Percentiles rank a stretch among this genome's conserved stretches.
These are phyloP conservation scores for Lepidurus couesii DNA, from an alignment of 1,140 invertebrate genomes.

Conservation along the genomic window DNA sequence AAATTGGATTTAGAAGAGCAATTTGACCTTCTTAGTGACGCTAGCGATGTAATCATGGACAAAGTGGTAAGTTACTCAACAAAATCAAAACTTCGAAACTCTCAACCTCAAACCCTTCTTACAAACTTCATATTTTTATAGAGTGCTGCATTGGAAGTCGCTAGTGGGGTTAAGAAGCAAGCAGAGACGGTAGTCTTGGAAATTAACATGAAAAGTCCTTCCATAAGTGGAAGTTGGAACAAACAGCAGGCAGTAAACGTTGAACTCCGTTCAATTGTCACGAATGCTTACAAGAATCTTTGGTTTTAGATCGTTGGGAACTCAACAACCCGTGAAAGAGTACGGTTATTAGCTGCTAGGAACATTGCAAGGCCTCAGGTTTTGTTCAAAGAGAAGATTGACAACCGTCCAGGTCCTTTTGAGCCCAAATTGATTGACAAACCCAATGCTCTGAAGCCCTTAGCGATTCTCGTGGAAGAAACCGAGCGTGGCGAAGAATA, in stretches of 20 bases:
- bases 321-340: slow-evolving; percentile 40
- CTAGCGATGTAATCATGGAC: slow-evolving; percentile 75
- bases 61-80: slow-evolving; percentile 55
- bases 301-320: slow-evolving; percentile 32
- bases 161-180: slow-evolving; percentile 58
- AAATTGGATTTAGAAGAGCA: slow-evolving; percentile 59
- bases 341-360: slow-evolving; percentile 62
- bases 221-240: slow-evolving; percentile 54
- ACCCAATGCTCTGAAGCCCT: slow-evolving; percentile 77
- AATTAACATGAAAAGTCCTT: slow-evolving; percentile 39
- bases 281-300: slow-evolving; percentile 29
- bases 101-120: slow-evolving; percentile 23
- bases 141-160: slow-evolving; percentile 60
- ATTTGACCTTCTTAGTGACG: slow-evolving; percentile 65
- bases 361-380: slow-evolving; percentile 76
- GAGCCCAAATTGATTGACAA: slow-evolving; percentile 76
- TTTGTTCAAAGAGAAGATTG: slow-evolving; percentile 75
- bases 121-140: slow-evolving; percentile 40
- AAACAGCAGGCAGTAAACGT: slow-evolving; percentile 40
- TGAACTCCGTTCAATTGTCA: slow-evolving; percentile 11
- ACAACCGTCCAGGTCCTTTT: slow-evolving; percentile 71
- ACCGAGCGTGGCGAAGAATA: slow-evolving; percentile 56
- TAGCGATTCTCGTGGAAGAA: slow-evolving; percentile 63
- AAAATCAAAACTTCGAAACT: slow-evolving; percentile 33
- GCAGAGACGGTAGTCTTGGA: slow-evolving; percentile 49